A percentile compares a stretch with the other conserved stretches of the same genome.
Evolutionary conservation across 2,797 vertebrate species (phyloP).

Genomic region (Ctenosaura bakeri): DNA sequence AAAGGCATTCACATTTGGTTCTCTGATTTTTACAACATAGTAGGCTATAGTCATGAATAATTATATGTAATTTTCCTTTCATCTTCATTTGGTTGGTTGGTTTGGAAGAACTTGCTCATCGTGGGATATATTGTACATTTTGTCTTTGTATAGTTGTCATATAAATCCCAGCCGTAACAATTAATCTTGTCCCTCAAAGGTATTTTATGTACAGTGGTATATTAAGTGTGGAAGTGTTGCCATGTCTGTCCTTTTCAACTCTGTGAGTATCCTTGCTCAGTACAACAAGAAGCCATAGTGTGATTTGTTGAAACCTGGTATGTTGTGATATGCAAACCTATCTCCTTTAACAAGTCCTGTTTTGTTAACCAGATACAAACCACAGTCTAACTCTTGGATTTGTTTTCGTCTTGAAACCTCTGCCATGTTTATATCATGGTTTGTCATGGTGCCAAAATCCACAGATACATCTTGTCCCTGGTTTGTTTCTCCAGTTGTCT

Average conservation of each 20-base stretch:
- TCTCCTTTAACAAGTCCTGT: not conserved
- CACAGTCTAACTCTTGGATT: not conserved
- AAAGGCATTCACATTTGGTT: slow-evolving; percentile 23
- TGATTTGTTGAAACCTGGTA: not conserved
- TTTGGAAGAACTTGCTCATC: slow-evolving; percentile 20
- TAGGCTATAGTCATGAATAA: slow-evolving; percentile 27
- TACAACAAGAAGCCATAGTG: not conserved
- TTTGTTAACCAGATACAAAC: not conserved
- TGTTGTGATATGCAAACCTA: not conserved
- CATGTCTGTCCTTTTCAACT: not conserved
- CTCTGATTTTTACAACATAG: slow-evolving; percentile 13
- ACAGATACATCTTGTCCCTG: not conserved
- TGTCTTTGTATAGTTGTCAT: not conserved
- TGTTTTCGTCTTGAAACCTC: not conserved
- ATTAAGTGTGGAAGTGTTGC: not conserved
- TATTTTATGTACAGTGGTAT: not conserved
- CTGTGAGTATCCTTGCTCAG: not conserved
- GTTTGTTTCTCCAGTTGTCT: not conserved
- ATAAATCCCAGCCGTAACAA: not conserved
- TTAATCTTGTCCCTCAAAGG: not conserved
- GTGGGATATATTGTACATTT: not conserved
- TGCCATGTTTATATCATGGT: not conserved
- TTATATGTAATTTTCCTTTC: slow-evolving; percentile 30
- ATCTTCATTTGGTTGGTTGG: slow-evolving; percentile 17
- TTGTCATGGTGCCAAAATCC: not conserved